Base-by-base conservation (phyloP, 2,888 invertebrate genomes). In the Stenoptilia bipunctidactyla region DNA sequence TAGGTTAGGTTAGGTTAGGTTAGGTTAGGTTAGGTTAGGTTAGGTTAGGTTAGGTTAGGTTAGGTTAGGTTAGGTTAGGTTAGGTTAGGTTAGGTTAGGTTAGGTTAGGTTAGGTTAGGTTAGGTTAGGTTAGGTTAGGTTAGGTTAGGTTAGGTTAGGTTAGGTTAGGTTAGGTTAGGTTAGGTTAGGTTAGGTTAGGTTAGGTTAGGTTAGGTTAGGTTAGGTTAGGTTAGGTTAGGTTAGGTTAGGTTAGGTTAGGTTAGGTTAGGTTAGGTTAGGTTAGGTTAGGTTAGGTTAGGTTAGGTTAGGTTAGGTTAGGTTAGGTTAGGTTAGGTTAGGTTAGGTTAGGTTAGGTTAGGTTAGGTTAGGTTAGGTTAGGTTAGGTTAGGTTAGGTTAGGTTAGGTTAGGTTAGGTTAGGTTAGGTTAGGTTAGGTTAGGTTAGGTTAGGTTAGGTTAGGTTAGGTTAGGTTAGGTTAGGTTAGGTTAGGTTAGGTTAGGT, bases 221-320 rank as follows among this genome's bases (percentile, higher is more conserved):
- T 40, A 41, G 43, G 43, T 41, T 45, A 41, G 43, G 45, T 41
- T 43, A 41, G 39, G 42, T 38, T 40, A 42, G 45, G 41, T 42
- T 42, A 45, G 42, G 42, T 42, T 41, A 41, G 41, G 44, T 41
- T 45, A 42, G 45, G 45, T 45, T 42, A 42, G 42, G 46, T 6
- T 33, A n/a, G 12, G 25, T 25, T 25, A 25, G 25, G 25, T 25
- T 45, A 43, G 41, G 45, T 45, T 45, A 45, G 45, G 45, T 45
- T 45, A 43, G 45, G 45, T 45, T 45, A 43, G 45, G 41, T 41
- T 42, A 44, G 43, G 47, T 44, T 47, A 45, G 49, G 46, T 47
- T 46, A 42, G 42, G 25, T 39, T 42, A 34, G 34, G 40, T 41
- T 43, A 36, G 41, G 45, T 40, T 45, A 38, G 41, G 45, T 41